phyloP scores from a whole-genome alignment of 1,140 invertebrate species.

The Piezodorus guildinii region DNA sequence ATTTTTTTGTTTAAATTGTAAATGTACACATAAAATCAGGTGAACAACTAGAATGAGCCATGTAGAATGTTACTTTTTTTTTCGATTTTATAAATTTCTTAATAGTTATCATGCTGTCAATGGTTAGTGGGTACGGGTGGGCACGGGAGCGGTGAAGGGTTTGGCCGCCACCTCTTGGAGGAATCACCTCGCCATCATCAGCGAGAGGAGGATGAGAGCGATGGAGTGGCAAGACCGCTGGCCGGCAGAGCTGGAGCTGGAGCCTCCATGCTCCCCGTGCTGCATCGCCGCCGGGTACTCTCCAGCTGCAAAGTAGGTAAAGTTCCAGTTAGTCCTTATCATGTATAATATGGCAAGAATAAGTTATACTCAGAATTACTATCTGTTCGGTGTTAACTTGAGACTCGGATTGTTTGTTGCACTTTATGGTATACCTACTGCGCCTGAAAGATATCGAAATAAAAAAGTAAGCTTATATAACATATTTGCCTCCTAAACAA shows the following conservation, averaged over 20 bases:
- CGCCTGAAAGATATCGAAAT: no score
- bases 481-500: no score
- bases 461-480: no score
- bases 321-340: no score
- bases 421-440: no score
- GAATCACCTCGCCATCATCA: not conserved
- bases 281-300: conserved; percentile 49
- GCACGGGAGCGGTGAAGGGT: not conserved
- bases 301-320: conserved; percentile 30
- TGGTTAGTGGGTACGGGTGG: no score
- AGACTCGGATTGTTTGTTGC: no score
- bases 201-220: not conserved
- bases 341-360: no score
- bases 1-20: not conserved
- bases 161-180: not conserved
- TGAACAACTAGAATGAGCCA: conserved; percentile 7
- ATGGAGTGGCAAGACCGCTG: not conserved
- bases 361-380: no score
- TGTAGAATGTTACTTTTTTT: not conserved
- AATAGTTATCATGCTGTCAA: no score
- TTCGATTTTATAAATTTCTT: no score
- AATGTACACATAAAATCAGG: conserved; percentile 2
- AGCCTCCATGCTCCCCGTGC: conserved; percentile 35
- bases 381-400: no score
- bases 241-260: not conserved